Conservation (phyloP, 2,888 invertebrate species). For the Parthenolecanium corni region DNA sequence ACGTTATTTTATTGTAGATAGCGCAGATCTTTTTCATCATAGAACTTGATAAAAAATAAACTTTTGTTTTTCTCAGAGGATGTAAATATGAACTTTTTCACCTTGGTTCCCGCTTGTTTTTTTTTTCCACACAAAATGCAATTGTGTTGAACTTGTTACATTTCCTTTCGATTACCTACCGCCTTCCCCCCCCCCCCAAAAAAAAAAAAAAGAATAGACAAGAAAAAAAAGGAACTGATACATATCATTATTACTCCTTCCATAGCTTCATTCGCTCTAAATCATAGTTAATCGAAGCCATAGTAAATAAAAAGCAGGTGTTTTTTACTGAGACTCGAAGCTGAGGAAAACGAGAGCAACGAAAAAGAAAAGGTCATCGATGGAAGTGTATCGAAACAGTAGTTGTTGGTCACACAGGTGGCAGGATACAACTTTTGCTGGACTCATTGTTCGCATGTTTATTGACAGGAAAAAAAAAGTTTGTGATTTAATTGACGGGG, state of each 20-base stretch:
- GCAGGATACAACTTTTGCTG: neutral
- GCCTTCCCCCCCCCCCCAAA: neutral
- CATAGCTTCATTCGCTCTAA: neutral
- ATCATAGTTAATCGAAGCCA: too few species aligned
- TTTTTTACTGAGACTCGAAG: neutral
- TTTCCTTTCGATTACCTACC: slow-evolving; percentile 10
- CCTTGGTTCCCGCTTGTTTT: too few species aligned
- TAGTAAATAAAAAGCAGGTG: slow-evolving; percentile 17
- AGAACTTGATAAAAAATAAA: too few species aligned
- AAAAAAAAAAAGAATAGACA: too few species aligned
- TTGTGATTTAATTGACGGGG: too few species aligned
- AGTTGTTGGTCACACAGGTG: slow-evolving; percentile 19
- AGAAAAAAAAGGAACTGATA: slow-evolving; percentile 9
- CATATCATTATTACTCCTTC: neutral
- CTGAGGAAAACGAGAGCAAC: too few species aligned
- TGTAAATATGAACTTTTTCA: too few species aligned
- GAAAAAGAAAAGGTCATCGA: slow-evolving; percentile 13
- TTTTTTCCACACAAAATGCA: too few species aligned
- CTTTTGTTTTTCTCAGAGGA: too few species aligned
- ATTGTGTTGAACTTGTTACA: neutral
- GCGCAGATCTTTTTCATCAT: too few species aligned
- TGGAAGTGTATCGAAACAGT: slow-evolving; percentile 2
- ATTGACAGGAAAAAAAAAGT: neutral
- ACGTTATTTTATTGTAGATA: too few species aligned
- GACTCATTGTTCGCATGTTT: neutral